Evolutionary conservation across 2,113 vertebrate genomes (phyloP).

Genomic region (Pelecanoides urinatrix): DNA sequence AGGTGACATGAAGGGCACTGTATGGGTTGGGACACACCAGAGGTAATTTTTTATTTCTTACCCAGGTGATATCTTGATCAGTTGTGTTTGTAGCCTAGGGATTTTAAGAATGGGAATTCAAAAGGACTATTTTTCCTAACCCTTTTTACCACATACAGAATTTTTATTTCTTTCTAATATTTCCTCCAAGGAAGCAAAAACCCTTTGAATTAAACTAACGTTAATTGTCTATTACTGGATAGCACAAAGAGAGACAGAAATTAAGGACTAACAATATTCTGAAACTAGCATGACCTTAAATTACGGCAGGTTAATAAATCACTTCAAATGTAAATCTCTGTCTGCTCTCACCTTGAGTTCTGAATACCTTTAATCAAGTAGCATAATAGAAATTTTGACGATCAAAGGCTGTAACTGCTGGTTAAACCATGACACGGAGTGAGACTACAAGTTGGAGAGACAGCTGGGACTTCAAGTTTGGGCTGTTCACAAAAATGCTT

Average conservation of each 20-base stretch:
- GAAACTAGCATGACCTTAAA: slow-evolving; percentile 32
- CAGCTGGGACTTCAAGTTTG: slow-evolving; percentile 21
- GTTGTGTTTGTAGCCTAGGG: neutral
- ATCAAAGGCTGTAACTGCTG: slow-evolving; percentile 47
- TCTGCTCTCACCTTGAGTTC: slow-evolving; percentile 29
- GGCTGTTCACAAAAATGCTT: neutral
- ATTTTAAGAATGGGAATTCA: neutral
- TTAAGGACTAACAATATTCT: slow-evolving; percentile 18
- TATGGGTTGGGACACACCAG: fast-evolving
- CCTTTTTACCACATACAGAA: neutral
- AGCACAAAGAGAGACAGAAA: neutral
- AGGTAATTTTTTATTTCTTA: neutral
- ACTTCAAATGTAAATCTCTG: slow-evolving; percentile 57
- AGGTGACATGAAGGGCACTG: neutral
- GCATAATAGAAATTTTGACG: neutral
- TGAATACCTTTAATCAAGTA: slow-evolving; percentile 56
- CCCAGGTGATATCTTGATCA: neutral
- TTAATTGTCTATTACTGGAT: neutral
- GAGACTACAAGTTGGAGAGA: slow-evolving; percentile 11
- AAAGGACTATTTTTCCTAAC: neutral
- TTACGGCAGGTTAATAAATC: slow-evolving; percentile 49
- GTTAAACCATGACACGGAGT: neutral
- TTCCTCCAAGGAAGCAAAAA: slow-evolving; percentile 6
- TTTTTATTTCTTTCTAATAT: neutral
- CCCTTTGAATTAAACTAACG: neutral